Percentiles rank a stretch among this genome's conserved stretches.
Conservation (phyloP, 1,140 invertebrate species). For the Hyles vespertilio region DNA sequence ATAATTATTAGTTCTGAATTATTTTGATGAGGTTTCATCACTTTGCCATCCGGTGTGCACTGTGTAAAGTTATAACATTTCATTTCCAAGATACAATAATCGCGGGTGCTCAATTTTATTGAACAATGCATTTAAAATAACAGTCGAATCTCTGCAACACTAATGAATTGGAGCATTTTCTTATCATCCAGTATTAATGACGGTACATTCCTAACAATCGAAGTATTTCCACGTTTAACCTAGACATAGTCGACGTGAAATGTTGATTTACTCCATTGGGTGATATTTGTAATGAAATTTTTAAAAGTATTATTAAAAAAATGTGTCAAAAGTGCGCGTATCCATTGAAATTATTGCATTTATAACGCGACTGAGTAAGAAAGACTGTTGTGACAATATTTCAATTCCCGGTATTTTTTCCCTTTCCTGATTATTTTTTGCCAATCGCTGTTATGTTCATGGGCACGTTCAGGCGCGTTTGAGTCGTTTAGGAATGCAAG, state of each 20-base stretch:
- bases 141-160: constrained; percentile 33
- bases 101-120: constrained; percentile 27
- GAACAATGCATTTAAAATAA: constrained; percentile 15
- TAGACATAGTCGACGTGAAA: constrained; percentile 47
- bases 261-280: constrained; percentile 62
- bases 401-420: not conserved
- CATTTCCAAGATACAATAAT: constrained; percentile 4
- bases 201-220: constrained; percentile 68
- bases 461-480: too few species aligned
- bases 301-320: constrained; percentile 50
- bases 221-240: constrained; percentile 44
- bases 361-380: constrained; percentile 46
- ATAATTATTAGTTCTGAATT: too few species aligned
- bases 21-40: too few species aligned
- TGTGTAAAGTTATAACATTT: too few species aligned
- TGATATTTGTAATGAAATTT: constrained; percentile 59
- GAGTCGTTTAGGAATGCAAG: too few species aligned
- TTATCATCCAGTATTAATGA: constrained; percentile 56
- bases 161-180: constrained; percentile 23
- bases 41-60: too few species aligned
- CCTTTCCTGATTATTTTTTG: too few species aligned
- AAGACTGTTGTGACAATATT: constrained; percentile 54
- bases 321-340: too few species aligned
- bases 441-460: too few species aligned
- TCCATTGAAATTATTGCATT: constrained; percentile 37